phyloP scores from a whole-genome alignment of 1,140 invertebrate genomes.

The Hyles euphorbiae region DNA sequence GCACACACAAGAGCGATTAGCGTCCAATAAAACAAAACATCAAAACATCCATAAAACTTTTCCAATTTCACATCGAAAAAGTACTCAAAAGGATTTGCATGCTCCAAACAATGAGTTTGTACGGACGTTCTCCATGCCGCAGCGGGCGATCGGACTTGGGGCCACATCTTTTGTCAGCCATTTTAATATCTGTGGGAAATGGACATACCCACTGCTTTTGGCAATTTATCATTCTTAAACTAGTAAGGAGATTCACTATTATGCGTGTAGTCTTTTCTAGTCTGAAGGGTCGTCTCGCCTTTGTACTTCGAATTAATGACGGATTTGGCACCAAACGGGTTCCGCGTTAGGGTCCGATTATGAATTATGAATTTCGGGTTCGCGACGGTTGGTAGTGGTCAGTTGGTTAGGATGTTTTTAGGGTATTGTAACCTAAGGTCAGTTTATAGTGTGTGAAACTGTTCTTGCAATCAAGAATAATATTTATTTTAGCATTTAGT shows the following conservation, averaged over 20 bases:
- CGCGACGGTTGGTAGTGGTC: slow-evolving; percentile 10
- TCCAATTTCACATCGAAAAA: slow-evolving; percentile 60
- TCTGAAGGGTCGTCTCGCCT: slow-evolving; percentile 27
- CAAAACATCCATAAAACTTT: slow-evolving; percentile 41
- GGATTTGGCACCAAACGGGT: slow-evolving; percentile 36
- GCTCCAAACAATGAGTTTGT: slow-evolving; percentile 43
- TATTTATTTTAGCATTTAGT: no score
- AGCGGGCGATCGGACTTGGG: slow-evolving; percentile 55
- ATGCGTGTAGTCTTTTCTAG: slow-evolving; percentile 33
- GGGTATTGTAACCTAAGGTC: no score
- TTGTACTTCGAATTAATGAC: slow-evolving; percentile 40
- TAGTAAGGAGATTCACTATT: slow-evolving; percentile 34
- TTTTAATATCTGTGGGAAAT: slow-evolving; percentile 74
- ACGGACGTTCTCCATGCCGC: slow-evolving; percentile 63
- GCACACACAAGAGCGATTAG: slow-evolving; percentile 29
- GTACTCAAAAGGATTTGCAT: slow-evolving; percentile 67
- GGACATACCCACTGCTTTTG: slow-evolving; percentile 70
- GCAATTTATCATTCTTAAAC: slow-evolving; percentile 74
- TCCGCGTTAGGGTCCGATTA: slow-evolving; percentile 35
- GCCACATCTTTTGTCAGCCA: slow-evolving; percentile 52
- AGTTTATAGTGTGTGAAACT: no score
- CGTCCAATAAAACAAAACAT: slow-evolving; percentile 33
- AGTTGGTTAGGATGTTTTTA: background rate
- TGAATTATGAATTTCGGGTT: slow-evolving; percentile 41
- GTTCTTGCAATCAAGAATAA: no score